Conservation (phyloP, 2,888 invertebrate genomes). For the Drosophila siamana region DNA sequence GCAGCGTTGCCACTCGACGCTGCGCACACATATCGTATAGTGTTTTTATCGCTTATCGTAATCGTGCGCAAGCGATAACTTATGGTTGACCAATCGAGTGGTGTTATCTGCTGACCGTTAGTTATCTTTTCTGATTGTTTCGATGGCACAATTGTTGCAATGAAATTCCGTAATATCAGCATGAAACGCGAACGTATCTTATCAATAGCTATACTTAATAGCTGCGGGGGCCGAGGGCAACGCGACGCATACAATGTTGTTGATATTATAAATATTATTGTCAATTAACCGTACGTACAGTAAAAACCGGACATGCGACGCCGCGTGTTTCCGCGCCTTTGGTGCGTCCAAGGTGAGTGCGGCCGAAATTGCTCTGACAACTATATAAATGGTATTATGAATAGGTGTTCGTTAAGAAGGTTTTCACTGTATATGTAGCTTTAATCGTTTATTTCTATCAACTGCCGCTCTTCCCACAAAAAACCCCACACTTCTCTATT, state of each 20-base stretch:
- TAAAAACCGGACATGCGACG: too few relatives aligned
- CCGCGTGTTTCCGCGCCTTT: too few relatives aligned
- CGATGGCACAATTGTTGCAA: too few relatives aligned
- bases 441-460: background rate
- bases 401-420: too few relatives aligned
- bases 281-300: constrained; percentile 19
- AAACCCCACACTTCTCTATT: background rate
- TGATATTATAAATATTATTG: constrained; percentile 24
- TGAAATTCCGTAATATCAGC: background rate
- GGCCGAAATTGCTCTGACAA: too few relatives aligned
- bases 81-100: constrained; percentile 1
- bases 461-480: background rate
- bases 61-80: constrained; percentile 3
- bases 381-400: too few relatives aligned
- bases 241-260: constrained; percentile 19
- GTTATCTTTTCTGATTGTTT: constrained; percentile 8
- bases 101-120: constrained; percentile 35
- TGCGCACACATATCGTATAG: constrained; percentile 1
- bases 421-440: too few relatives aligned
- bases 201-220: constrained; percentile 36
- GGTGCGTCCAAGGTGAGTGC: too few relatives aligned
- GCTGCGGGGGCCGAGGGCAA: constrained; percentile 12
- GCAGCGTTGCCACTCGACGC: constrained; percentile 39
- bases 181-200: constrained; percentile 18
- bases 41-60: constrained; percentile 6